These are phyloP conservation scores for Choreutis nemorana DNA, from an alignment of 2,888 invertebrate genomes.

Conservation along the genomic window DNA sequence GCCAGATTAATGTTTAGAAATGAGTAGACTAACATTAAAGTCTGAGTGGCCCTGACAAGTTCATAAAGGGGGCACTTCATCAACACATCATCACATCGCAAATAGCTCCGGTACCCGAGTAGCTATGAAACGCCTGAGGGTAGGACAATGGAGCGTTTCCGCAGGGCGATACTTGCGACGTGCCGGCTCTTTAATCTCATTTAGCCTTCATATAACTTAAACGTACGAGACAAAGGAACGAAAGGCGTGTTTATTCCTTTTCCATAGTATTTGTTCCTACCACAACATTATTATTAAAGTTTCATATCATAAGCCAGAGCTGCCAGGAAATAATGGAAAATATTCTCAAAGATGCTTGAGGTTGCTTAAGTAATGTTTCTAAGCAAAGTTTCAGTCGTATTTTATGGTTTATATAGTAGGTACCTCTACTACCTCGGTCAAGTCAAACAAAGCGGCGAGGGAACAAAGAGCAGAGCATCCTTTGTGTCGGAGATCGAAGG, in stretches of 20 bases:
- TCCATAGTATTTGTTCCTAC: too few relatives aligned
- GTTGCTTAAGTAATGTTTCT: too few relatives aligned
- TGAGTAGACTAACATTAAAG: neutral
- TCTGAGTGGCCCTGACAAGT: slow-evolving; percentile 20
- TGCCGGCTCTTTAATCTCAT: slow-evolving; percentile 28
- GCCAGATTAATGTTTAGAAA: too few relatives aligned
- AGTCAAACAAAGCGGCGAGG: slow-evolving; percentile 58
- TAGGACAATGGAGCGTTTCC: slow-evolving; percentile 52
- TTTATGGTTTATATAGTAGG: too few relatives aligned
- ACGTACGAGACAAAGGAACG: too few relatives aligned
- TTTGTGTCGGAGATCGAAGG: slow-evolving; percentile 49
- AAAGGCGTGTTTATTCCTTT: too few relatives aligned
- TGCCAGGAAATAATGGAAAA: too few relatives aligned
- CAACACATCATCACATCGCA: slow-evolving; percentile 36
- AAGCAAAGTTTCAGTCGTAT: too few relatives aligned
- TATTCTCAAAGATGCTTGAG: too few relatives aligned
- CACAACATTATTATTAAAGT: too few relatives aligned
- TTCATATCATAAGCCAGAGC: too few relatives aligned
- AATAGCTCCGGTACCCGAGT: slow-evolving; percentile 40
- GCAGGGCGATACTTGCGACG: slow-evolving; percentile 40
- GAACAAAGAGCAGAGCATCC: slow-evolving; percentile 57
- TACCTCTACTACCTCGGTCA: slow-evolving; percentile 42
- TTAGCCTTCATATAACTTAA: too few relatives aligned
- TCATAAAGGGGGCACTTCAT: slow-evolving; percentile 37
- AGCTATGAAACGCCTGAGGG: slow-evolving; percentile 25